Conservation (phyloP, 2,113 vertebrate genomes). For the Tupaia chinensis region DNA sequence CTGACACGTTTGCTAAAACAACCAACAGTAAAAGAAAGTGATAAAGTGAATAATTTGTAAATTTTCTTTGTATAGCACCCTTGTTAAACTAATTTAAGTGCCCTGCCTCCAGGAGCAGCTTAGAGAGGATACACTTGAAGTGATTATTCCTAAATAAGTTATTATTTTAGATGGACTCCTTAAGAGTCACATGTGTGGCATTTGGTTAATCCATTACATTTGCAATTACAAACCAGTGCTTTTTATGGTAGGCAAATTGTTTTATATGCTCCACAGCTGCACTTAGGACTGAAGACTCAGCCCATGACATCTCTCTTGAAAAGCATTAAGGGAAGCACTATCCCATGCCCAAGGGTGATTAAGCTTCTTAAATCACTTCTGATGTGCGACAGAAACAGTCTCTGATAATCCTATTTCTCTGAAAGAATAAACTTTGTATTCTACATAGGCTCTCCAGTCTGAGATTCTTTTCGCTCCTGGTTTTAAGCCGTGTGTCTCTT, state of each 20-base stretch:
- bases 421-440: conserved; percentile 40
- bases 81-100: conserved; percentile 80
- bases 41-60: conserved; percentile 76
- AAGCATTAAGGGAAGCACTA: conserved; percentile 65
- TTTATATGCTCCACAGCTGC: conserved; percentile 55
- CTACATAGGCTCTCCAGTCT: background rate
- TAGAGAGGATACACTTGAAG: conserved; percentile 54
- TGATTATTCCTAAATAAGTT: conserved; percentile 69
- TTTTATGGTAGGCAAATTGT: conserved; percentile 68
- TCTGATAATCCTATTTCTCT: conserved; percentile 50
- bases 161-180: conserved; percentile 80
- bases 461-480: background rate
- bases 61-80: conserved; percentile 74
- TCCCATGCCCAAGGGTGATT: conserved; percentile 25
- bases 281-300: conserved; percentile 53
- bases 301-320: conserved; percentile 66
- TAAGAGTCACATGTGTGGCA: conserved; percentile 44
- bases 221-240: conserved; percentile 69
- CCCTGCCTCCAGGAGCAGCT: conserved; percentile 73
- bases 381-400: conserved; percentile 40
- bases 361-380: conserved; percentile 69
- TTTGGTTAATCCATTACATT: conserved; percentile 71
- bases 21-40: conserved; percentile 72
- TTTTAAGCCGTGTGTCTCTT: background rate
- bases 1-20: conserved; percentile 61